Percentiles rank a stretch among this genome's conserved stretches.
Evolutionary conservation across 2,113 vertebrate genomes (phyloP).

Genomic region (Hylia prasina): DNA sequence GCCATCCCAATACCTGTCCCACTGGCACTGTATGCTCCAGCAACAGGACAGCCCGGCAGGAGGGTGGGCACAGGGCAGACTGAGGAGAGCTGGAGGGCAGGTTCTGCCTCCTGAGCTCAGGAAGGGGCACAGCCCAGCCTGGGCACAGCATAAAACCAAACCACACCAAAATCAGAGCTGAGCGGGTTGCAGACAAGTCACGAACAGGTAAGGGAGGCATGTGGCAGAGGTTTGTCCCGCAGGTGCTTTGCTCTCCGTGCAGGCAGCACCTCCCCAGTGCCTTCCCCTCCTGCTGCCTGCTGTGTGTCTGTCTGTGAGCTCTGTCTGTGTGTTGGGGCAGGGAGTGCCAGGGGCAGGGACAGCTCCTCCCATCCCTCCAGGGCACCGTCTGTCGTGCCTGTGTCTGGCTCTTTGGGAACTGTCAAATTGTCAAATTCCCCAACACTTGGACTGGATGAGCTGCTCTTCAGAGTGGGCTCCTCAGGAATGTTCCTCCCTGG

Average conservation of each 20-base stretch:
- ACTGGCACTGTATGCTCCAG: neutral
- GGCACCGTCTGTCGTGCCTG: rapidly evolving
- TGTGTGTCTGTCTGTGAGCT: neutral
- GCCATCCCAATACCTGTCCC: neutral
- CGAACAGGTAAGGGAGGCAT: neutral
- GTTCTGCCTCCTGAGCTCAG: neutral
- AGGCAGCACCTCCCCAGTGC: neutral
- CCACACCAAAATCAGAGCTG: rapidly evolving
- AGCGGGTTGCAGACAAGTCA: neutral
- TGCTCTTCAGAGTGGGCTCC: neutral
- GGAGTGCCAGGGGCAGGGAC: neutral
- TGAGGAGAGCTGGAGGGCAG: neutral
- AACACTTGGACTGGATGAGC: rapidly evolving
- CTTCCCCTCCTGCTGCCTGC: neutral
- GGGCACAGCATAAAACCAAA: neutral
- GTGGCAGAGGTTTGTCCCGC: neutral
- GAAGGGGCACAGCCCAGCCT: neutral
- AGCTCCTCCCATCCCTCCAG: neutral
- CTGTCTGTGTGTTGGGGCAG: rapidly evolving
- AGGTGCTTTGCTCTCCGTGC: neutral
- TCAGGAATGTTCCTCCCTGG: neutral
- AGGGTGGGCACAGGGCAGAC: neutral
- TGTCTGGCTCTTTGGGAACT: rapidly evolving
- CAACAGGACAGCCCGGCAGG: rapidly evolving
- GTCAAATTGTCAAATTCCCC: neutral